A percentile compares a stretch with the other conserved stretches of the same genome.
These are phyloP conservation scores for Hydractinia echinata DNA, from an alignment of 30 jellyfish, hydroid and myxozoan genomes.

Conservation along the genomic window DNA sequence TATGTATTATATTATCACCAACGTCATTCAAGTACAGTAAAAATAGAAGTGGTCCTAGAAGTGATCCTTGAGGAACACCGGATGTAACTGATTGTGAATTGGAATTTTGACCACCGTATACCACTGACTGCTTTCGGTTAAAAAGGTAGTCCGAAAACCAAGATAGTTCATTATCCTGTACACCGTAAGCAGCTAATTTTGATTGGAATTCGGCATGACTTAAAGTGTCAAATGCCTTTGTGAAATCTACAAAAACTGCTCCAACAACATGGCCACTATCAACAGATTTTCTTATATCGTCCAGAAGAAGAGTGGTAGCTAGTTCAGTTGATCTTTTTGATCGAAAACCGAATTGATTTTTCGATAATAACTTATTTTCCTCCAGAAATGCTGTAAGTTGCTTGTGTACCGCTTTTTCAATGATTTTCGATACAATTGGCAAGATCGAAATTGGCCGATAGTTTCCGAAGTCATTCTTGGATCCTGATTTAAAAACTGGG, in stretches of 20 bases:
- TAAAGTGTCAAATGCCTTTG: neutral
- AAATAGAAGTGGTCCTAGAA: no score
- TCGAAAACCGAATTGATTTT: slow-evolving; percentile 1
- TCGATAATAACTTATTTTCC: slow-evolving; percentile 3
- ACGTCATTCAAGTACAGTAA: no score
- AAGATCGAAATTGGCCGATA: no score
- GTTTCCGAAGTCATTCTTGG: no score
- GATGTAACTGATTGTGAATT: neutral
- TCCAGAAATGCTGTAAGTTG: neutral
- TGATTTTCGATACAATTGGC: neutral
- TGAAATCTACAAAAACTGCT: slow-evolving; percentile 4
- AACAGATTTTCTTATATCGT: slow-evolving; percentile 5
- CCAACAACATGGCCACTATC: neutral
- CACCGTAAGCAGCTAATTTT: no score
- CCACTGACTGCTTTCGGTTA: slow-evolving; percentile 3
- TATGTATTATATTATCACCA: no score
- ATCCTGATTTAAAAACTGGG: no score
- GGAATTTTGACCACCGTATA: neutral
- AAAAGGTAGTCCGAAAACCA: slow-evolving; percentile 5
- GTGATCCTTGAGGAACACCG: no score
- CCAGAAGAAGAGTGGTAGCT: neutral
- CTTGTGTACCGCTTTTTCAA: neutral
- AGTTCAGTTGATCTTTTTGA: slow-evolving; percentile 1
- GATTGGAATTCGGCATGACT: no score
- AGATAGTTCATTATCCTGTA: no score